Conservation (phyloP, 1,140 invertebrate genomes). For the Listronotus oregonensis region DNA sequence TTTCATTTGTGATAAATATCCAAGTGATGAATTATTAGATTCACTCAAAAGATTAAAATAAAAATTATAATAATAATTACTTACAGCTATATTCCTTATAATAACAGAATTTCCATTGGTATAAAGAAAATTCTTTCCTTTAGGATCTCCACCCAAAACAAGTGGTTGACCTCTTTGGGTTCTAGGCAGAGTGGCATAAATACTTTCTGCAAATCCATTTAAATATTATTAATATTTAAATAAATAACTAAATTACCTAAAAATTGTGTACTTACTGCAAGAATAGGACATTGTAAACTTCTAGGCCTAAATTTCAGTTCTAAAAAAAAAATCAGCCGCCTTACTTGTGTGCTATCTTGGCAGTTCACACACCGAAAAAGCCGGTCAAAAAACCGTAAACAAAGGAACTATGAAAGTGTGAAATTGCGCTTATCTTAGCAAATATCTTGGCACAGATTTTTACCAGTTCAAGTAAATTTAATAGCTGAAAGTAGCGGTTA, state of each 20-base stretch:
- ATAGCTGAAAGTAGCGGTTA: slow-evolving; percentile 43
- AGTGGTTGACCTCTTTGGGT: slow-evolving; percentile 92
- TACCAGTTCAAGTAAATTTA: slow-evolving; percentile 16
- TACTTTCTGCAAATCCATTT: slow-evolving; percentile 71
- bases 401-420: slow-evolving; percentile 9
- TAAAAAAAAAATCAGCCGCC: slow-evolving; percentile 5
- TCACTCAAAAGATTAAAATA: slow-evolving; percentile 4
- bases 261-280: slow-evolving; percentile 40
- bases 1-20: no score
- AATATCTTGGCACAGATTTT: slow-evolving; percentile 21
- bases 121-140: slow-evolving; percentile 97
- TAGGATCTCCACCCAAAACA: slow-evolving; percentile 92
- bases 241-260: background rate
- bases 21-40: background rate
- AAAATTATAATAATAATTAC: slow-evolving; percentile 40
- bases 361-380: background rate
- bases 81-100: slow-evolving; percentile 93
- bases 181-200: slow-evolving; percentile 90
- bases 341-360: background rate
- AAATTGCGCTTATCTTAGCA: slow-evolving; percentile 15
- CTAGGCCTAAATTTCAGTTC: background rate
- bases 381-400: slow-evolving; percentile 11
- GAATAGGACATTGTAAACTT: slow-evolving; percentile 41
- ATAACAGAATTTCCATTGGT: slow-evolving; percentile 97
- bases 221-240: background rate